phyloP scores from a whole-genome alignment of 2,113 vertebrate genomes.

The Raja brachyura region DNA sequence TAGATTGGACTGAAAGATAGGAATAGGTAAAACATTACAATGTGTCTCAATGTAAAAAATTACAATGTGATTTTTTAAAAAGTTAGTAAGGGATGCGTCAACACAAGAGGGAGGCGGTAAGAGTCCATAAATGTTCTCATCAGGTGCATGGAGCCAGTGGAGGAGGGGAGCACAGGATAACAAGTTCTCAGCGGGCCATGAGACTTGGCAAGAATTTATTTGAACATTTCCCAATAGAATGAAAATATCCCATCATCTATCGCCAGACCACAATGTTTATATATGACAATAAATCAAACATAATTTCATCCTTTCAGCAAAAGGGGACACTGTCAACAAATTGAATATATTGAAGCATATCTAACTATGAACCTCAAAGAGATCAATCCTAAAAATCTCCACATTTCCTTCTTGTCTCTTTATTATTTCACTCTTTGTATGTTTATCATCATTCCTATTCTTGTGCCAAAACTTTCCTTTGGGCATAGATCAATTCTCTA shows the following conservation, averaged over 20 bases:
- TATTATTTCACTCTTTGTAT: neutral
- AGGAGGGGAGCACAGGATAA: neutral
- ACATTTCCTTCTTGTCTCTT: neutral
- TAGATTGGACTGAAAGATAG: neutral
- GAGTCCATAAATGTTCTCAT: neutral
- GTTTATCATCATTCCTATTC: neutral
- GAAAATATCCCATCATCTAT: neutral
- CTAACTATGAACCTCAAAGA: neutral
- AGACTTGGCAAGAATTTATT: neutral
- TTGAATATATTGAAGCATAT: neutral
- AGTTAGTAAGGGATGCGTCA: neutral
- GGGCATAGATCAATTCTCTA: neutral
- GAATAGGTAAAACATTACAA: neutral
- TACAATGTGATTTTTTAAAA: neutral
- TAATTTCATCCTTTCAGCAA: neutral
- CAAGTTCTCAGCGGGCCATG: neutral
- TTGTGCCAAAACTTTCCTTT: neutral
- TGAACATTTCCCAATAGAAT: neutral
- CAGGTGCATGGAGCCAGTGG: neutral
- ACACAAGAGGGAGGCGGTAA: neutral
- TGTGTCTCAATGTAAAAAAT: neutral
- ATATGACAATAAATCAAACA: neutral
- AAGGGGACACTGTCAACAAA: neutral
- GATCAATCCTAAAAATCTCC: neutral
- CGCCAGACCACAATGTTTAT: neutral